Evolutionary conservation across 2,888 invertebrate species (phyloP), one percentile per base, ranked within the genome.

Genomic region (Eupeodes latifasciatus): DNA sequence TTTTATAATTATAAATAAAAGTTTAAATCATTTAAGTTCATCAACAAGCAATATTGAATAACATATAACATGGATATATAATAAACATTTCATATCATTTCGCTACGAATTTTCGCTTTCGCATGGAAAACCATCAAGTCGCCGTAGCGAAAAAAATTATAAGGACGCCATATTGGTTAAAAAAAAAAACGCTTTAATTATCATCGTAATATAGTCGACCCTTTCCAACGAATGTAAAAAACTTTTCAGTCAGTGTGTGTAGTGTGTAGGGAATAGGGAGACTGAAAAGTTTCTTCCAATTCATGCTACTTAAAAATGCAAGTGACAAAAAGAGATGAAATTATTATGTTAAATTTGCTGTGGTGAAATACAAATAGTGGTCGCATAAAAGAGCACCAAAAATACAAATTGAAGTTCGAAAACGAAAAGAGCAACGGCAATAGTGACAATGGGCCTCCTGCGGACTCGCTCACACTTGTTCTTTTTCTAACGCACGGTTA

Each of bases 161-260:
- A 14, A 14, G 66, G 81, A 85, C 88, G 88, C 88, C 88, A 88
- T 88, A 78, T 88, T 88, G 81, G 81, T 71, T 55, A 81, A 76
- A 88, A 57, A 76, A 88, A 57, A 81, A 76, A 88, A 57, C 75
- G 81, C 81, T 81, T 81, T 64, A 34, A 81, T 49, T 53, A 55
- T 51, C 16, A 4, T 5, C 27, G 19, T 19, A 47, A 49, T 78
- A 81, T 64, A 11, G 19, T 78, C 2, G 11, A 62, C 78, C 49
- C 78, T 79, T 76, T 86, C 62, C 27, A 12, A 59, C 78, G 6
- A 27, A 71, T 75, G 36, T 12, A 51, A 57, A 62, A 79, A 71
- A 57, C 53, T 12, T 53, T 67, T 74, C 4, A 36, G 4, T 77
- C 27, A 27, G 27, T 27, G 27, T 27, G 27, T 27, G 27, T 27